Percentiles rank a stretch among this genome's conserved stretches.
phyloP scores from a whole-genome alignment of 2,888 invertebrate genomes.

The Xestobium rufovillosum region DNA sequence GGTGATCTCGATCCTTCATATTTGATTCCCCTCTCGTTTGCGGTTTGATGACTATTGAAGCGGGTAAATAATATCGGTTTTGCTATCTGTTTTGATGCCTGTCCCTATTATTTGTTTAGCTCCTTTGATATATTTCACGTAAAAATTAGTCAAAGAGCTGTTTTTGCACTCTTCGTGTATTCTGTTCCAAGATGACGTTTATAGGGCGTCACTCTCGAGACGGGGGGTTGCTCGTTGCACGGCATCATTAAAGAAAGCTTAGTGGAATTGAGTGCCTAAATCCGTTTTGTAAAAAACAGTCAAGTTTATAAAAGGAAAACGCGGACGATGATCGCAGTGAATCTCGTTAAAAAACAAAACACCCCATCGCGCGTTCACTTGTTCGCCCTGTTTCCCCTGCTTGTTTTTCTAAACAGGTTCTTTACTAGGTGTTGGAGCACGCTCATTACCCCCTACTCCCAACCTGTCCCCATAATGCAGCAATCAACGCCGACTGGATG shows the following conservation, averaged over 20 bases:
- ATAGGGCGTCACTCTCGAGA: too few relatives aligned
- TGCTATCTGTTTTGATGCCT: too few relatives aligned
- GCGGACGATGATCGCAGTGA: constrained; percentile 37
- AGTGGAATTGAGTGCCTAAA: constrained; percentile 28
- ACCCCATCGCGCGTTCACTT: constrained; percentile 40
- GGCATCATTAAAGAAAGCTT: too few relatives aligned
- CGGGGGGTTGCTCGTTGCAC: too few relatives aligned
- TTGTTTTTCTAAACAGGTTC: constrained; percentile 35
- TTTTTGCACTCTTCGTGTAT: too few relatives aligned
- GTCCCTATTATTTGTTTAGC: too few relatives aligned
- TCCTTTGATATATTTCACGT: too few relatives aligned
- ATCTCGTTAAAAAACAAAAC: constrained; percentile 44
- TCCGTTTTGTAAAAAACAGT: constrained; percentile 27
- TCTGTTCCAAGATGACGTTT: too few relatives aligned
- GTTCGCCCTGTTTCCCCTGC: constrained; percentile 34
- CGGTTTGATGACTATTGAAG: constrained; percentile 25
- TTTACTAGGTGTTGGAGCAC: constrained; percentile 38
- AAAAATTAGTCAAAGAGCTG: too few relatives aligned
- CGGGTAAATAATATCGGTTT: constrained; percentile 26
- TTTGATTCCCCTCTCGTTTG: constrained; percentile 20
- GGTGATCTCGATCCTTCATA: constrained; percentile 23
- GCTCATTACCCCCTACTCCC: constrained; percentile 21
- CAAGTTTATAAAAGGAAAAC: constrained; percentile 33
- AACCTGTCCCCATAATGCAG: constrained; percentile 35
- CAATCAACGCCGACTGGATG: constrained; percentile 38